Conservation (phyloP, 2,888 invertebrate genomes). For the Thymelicus lineola region DNA sequence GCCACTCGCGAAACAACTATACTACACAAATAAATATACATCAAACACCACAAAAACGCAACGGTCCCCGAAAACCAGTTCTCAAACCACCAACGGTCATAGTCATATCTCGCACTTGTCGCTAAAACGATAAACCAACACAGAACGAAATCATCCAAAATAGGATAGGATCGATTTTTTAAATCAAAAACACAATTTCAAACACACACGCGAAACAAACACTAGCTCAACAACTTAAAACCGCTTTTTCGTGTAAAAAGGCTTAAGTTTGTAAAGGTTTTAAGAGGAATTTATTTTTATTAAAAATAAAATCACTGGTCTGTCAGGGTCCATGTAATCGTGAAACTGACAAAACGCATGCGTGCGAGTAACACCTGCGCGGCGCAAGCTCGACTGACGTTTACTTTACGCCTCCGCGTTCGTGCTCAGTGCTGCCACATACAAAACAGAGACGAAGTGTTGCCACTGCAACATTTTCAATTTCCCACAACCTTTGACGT, state of each 20-base stretch:
- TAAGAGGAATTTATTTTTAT: conserved; percentile 53
- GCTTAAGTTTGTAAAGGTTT: conserved; percentile 58
- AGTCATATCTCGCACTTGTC: conserved; percentile 68
- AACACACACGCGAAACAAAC: conserved; percentile 48
- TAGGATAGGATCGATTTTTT: conserved; percentile 72
- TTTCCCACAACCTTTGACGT: neutral
- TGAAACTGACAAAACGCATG: conserved; percentile 58
- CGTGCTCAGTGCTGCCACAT: conserved; percentile 10
- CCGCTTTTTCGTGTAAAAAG: conserved; percentile 61
- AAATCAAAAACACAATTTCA: conserved; percentile 49
- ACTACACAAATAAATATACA: conserved; percentile 64
- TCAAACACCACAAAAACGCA: conserved; percentile 69
- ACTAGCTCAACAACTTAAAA: conserved; percentile 45
- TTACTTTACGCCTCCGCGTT: conserved; percentile 41
- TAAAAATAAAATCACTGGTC: conserved; percentile 59
- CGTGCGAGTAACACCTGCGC: conserved; percentile 68
- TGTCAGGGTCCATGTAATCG: conserved; percentile 69
- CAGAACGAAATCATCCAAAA: conserved; percentile 66
- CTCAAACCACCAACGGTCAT: conserved; percentile 60
- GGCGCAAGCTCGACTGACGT: conserved; percentile 65
- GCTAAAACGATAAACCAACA: conserved; percentile 63
- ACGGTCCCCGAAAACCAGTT: conserved; percentile 77
- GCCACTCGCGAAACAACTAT: conserved; percentile 65
- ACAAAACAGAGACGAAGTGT: conserved; percentile 10
- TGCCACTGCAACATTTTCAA: neutral